A percentile compares a stretch with the other conserved stretches of the same genome.
phyloP scores from a whole-genome alignment of 2,888 invertebrate genomes.

The Acanthosoma haemorrhoidale region DNA sequence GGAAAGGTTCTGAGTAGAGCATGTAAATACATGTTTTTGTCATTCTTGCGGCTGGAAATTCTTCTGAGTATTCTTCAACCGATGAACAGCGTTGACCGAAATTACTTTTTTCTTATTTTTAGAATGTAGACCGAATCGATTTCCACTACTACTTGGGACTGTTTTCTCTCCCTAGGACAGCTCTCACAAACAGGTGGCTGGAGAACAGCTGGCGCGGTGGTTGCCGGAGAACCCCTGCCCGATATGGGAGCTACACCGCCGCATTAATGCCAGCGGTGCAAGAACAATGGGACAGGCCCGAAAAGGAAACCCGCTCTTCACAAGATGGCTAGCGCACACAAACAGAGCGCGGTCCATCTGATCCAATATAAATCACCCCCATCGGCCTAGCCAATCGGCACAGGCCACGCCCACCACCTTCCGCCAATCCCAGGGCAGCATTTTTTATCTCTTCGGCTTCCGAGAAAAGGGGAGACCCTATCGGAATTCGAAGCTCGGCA shows the following conservation, averaged over 20 bases:
- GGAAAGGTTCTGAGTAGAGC: too few relatives aligned
- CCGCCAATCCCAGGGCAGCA: background rate
- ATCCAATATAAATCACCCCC: constrained; percentile 26
- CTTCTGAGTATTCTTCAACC: too few relatives aligned
- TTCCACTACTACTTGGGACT: too few relatives aligned
- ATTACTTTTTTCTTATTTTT: too few relatives aligned
- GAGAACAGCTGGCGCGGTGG: constrained; percentile 1
- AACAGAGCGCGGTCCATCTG: constrained; percentile 2
- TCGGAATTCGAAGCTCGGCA: background rate
- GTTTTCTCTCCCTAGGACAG: too few relatives aligned
- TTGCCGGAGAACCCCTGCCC: background rate
- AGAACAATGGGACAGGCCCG: constrained; percentile 24
- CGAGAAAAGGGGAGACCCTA: constrained; percentile 8
- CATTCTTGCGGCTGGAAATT: too few relatives aligned
- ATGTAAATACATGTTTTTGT: too few relatives aligned
- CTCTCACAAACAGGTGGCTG: background rate
- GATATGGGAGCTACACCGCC: constrained; percentile 6
- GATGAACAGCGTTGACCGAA: too few relatives aligned
- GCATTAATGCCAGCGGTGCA: constrained; percentile 15
- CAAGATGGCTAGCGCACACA: constrained; percentile 21
- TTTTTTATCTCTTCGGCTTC: constrained; percentile 1
- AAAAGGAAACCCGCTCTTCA: constrained; percentile 22
- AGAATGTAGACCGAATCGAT: too few relatives aligned
- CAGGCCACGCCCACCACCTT: background rate
- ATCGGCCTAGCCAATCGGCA: background rate